Evolutionary conservation across 2,888 invertebrate species (phyloP).

Genomic region (Coelinius sp.): DNA sequence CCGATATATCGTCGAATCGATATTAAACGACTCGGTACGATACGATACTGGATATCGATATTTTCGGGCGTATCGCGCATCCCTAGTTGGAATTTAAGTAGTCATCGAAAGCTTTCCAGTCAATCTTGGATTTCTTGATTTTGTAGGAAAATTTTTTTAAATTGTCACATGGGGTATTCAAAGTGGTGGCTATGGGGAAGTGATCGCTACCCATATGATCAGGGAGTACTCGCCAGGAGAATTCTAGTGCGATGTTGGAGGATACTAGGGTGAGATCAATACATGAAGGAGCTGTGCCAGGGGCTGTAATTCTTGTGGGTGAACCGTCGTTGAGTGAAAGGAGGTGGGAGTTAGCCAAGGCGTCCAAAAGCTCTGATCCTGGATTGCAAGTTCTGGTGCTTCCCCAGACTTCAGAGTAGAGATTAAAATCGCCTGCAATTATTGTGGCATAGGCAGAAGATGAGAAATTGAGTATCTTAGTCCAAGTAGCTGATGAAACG

Average conservation of each 20-base stretch:
- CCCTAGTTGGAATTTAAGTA: not conserved
- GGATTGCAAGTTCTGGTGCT: not conserved
- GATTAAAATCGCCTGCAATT: constrained; percentile 36
- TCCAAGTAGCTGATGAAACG: not conserved
- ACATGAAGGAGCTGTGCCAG: not conserved
- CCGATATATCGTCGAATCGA: too few relatives aligned
- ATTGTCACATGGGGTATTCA: not conserved
- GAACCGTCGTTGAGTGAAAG: constrained; percentile 32
- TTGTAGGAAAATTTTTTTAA: not conserved
- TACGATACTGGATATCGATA: too few relatives aligned
- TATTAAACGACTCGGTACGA: too few relatives aligned
- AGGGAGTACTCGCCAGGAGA: constrained; percentile 5
- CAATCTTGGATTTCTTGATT: not conserved
- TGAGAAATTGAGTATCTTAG: not conserved
- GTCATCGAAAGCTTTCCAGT: not conserved
- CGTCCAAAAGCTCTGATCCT: not conserved
- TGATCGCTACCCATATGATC: constrained; percentile 38
- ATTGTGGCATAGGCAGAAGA: not conserved
- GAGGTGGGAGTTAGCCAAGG: constrained; percentile 9
- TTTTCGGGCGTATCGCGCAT: too few relatives aligned
- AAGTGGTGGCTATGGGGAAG: constrained; percentile 3
- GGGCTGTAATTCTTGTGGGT: constrained; percentile 18
- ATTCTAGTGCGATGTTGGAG: not conserved
- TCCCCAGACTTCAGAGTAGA: constrained; percentile 37
- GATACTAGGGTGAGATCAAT: constrained; percentile 36